Percentiles rank a stretch among this genome's conserved stretches.
These are phyloP conservation scores for Ostrea edulis DNA, from an alignment of 1,140 invertebrate genomes.

Conservation along the genomic window DNA sequence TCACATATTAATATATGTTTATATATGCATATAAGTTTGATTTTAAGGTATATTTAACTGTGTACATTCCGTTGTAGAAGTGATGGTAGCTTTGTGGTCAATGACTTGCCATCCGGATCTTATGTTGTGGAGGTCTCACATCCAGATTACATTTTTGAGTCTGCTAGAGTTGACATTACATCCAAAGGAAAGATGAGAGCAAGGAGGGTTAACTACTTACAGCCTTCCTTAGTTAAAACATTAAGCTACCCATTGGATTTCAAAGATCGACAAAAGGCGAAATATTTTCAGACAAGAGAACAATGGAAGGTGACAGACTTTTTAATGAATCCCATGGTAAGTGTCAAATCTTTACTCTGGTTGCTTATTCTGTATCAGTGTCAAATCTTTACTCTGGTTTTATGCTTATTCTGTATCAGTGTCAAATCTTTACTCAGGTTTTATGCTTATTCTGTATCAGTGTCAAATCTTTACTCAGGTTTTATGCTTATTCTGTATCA, in stretches of 20 bases:
- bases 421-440: not conserved
- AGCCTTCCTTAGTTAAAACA: constrained; percentile 86
- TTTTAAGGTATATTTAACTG: not conserved
- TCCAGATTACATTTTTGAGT: constrained; percentile 89
- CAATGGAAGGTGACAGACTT: constrained; percentile 97
- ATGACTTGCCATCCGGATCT: constrained; percentile 94
- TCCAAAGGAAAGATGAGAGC: constrained; percentile 93
- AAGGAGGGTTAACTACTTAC: constrained; percentile 95
- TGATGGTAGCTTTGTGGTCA: constrained; percentile 95
- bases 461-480: not conserved
- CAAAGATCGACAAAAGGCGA: constrained; percentile 88
- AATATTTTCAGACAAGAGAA: constrained; percentile 95
- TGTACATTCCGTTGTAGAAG: constrained; percentile 60
- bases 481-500: not conserved
- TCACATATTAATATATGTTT: not conserved
- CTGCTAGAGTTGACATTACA: constrained; percentile 76
- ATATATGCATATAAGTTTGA: not conserved
- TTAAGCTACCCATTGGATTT: constrained; percentile 94
- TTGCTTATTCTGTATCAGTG: not conserved
- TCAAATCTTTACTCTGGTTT: not conserved
- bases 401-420: not conserved
- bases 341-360: not conserved
- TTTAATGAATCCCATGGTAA: constrained; percentile 94
- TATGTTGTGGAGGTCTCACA: constrained; percentile 96
- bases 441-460: not conserved